Conservation (phyloP, 1,140 invertebrate species). For the Macrosteles quadrilineatus region DNA sequence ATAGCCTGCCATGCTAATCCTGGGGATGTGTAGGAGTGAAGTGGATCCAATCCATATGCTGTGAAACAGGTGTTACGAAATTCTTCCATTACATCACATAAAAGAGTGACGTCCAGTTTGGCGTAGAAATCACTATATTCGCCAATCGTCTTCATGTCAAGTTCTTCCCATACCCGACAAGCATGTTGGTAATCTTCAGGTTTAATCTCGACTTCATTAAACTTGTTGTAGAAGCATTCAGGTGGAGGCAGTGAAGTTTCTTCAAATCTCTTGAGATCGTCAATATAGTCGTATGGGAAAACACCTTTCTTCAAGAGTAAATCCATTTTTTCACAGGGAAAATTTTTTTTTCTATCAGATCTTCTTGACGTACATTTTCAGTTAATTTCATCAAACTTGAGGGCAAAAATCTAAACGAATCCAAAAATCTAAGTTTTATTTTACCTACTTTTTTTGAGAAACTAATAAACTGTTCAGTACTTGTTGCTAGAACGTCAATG, state of each 20-base stretch:
- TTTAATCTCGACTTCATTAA: slow-evolving; percentile 43
- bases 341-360: slow-evolving; percentile 11
- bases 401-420: slow-evolving; percentile 26
- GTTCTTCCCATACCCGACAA: slow-evolving; percentile 50
- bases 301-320: slow-evolving; percentile 43
- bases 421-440: slow-evolving; percentile 27
- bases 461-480: slow-evolving; percentile 24
- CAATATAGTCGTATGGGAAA: slow-evolving; percentile 47
- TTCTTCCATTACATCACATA: slow-evolving; percentile 52
- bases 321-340: slow-evolving; percentile 29
- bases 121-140: slow-evolving; percentile 48
- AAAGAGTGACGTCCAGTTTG: slow-evolving; percentile 50
- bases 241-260: slow-evolving; percentile 46
- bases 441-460: slow-evolving; percentile 16
- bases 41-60: slow-evolving; percentile 36
- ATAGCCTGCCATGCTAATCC: slow-evolving; percentile 51
- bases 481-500: slow-evolving; percentile 20
- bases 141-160: slow-evolving; percentile 45
- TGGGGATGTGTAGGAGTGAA: slow-evolving; percentile 48
- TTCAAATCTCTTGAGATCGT: slow-evolving; percentile 43
- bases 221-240: slow-evolving; percentile 43
- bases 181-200: slow-evolving; percentile 51
- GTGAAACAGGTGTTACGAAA: slow-evolving; percentile 45
- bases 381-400: neutral
- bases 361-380: slow-evolving; percentile 7